phyloP scores from a whole-genome alignment of 2,888 invertebrate species.

The Belgica antarctica region DNA sequence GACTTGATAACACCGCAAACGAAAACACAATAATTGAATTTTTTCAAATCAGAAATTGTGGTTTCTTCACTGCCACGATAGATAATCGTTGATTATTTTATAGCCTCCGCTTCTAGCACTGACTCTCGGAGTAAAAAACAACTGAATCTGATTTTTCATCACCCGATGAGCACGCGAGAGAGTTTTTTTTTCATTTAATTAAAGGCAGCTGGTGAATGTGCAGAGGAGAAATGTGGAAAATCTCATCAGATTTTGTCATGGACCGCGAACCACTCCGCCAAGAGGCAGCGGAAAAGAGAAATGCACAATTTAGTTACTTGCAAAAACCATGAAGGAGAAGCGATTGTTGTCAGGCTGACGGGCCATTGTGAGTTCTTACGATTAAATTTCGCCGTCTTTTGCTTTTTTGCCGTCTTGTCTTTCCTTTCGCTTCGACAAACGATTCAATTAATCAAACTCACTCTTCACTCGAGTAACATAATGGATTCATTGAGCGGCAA shows the following conservation, averaged over 20 bases:
- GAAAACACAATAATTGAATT: constrained; percentile 15
- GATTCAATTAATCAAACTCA: background rate
- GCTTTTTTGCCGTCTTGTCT: background rate
- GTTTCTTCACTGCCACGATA: constrained; percentile 1
- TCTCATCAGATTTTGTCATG: constrained; percentile 11
- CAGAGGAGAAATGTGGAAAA: background rate
- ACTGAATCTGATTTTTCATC: background rate
- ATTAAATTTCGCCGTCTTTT: background rate
- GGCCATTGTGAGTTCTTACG: background rate
- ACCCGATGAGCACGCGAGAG: constrained; percentile 20
- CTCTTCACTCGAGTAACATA: background rate
- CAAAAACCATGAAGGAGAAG: background rate
- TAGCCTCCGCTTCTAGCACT: background rate
- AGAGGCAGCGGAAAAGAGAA: constrained; percentile 13
- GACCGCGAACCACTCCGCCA: constrained; percentile 5
- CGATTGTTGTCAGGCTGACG: background rate
- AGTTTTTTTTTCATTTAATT: background rate
- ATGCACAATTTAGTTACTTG: constrained; percentile 12
- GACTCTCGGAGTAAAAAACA: too few species aligned
- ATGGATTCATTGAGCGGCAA: background rate
- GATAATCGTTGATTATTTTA: constrained; percentile 13
- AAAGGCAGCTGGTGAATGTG: background rate
- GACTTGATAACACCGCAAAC: constrained; percentile 23
- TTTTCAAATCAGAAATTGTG: constrained; percentile 11
- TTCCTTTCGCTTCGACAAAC: background rate